Base-by-base conservation (phyloP, 2,888 invertebrate genomes). In the Eudemis profundana region DNA sequence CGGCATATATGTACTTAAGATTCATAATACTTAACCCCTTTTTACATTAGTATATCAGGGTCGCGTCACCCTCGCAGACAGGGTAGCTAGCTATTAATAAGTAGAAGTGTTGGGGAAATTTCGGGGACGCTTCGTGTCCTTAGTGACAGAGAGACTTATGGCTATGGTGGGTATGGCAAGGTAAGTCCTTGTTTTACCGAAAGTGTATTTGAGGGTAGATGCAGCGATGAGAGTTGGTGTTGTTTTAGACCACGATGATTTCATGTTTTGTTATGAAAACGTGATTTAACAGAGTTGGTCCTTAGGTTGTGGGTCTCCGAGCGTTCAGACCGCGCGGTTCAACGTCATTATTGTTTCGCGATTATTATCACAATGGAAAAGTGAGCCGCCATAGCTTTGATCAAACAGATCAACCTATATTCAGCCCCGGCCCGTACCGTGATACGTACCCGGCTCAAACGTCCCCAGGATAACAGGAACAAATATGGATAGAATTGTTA, bases 91-190 rank as follows among this genome's bases (percentile, higher is more conserved):
- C 21, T 46, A 56, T 56, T 29, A 42, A 44, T 56, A 56, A 56
- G 56, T 44, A 56, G 42, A n/a, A n/a, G n/a, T 44, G 44, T 7
- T 44, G 29, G 56, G 56, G 56, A 56, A 56, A 56, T 56, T 56
- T 44, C 2, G 56, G 56, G 19, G 29, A 3, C 19, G 4, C 44
- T 56, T 44, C 42, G 17, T 44, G 44, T 17, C 3, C 42, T 19
- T 19, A 23, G 19, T 29, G 29, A 17, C 29, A 27, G 29, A 56
- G 29, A 27, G 17, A 17, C 29, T 42, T 19, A 19, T 56, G 29
- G 42, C 12, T 19, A 21, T 19, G 0, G 23, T 38, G 15, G 4
- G 8, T 1, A n/a, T 14, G 1, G 23, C 12, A 8, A 23, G 53
- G n/a, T 36, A 33, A n/a, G 42, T n/a, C 17, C 29, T 23, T 42